Percentiles rank a stretch among this genome's conserved stretches.
Evolutionary conservation across 2,113 vertebrate species (phyloP).

Genomic region (Peromyscus maniculatus): DNA sequence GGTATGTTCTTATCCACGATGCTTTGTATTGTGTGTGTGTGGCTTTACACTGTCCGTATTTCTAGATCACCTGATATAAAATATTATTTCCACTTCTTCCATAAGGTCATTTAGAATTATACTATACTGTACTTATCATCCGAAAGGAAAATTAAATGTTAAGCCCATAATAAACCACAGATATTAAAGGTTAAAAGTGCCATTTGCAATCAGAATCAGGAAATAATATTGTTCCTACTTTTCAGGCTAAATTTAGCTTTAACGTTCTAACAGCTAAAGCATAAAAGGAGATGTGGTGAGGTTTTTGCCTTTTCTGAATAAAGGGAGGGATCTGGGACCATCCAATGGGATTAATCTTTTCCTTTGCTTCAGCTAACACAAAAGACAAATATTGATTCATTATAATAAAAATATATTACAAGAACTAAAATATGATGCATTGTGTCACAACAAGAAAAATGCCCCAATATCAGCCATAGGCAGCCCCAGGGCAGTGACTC

Average conservation of each 20-base stretch:
- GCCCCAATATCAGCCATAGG: not conserved
- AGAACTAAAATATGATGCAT: not conserved
- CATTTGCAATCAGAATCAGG: not conserved
- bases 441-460: not conserved
- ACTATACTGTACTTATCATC: not conserved
- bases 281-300: not conserved
- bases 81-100: not conserved
- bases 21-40: not conserved
- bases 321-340: not conserved
- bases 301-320: not conserved
- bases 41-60: conserved; percentile 4
- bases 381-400: not conserved
- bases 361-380: not conserved
- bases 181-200: not conserved
- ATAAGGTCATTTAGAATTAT: conserved; percentile 10
- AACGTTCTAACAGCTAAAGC: not conserved
- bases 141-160: not conserved
- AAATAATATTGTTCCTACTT: conserved; percentile 6
- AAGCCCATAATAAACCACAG: conserved; percentile 26
- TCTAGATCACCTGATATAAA: not conserved
- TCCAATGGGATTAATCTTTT: conserved; percentile 26
- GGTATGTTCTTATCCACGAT: conserved; percentile 24
- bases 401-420: conserved; percentile 51
- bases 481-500: not conserved
- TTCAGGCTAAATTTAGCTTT: conserved; percentile 49